phyloP scores from a whole-genome alignment of 2,888 invertebrate species.

The Cerastis rubricosa region DNA sequence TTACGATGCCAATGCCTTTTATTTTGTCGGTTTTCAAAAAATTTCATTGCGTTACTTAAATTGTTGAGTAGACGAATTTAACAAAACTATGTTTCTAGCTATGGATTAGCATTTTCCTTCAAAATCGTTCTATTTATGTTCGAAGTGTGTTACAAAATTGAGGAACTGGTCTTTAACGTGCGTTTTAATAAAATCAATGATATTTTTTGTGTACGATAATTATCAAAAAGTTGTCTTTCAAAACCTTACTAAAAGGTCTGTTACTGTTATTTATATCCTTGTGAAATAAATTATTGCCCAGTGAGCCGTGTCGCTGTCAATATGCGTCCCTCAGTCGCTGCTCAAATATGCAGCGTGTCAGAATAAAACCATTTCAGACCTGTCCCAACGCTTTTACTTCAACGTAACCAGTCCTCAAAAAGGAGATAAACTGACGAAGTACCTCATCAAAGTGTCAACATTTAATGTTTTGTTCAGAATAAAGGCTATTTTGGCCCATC shows the following conservation, averaged over 20 bases:
- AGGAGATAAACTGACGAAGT: conserved; percentile 22
- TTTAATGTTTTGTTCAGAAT: conserved; percentile 20
- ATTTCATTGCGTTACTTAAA: not conserved
- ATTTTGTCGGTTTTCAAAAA: not conserved
- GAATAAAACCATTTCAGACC: not conserved
- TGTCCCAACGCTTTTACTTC: not conserved
- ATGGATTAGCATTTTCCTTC: not conserved
- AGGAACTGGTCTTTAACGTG: not conserved
- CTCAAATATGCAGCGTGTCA: not conserved
- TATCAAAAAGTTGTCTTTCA: not conserved
- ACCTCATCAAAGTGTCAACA: conserved; percentile 2
- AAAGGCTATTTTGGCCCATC: conserved; percentile 13
- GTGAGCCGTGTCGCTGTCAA: not conserved
- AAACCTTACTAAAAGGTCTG: not conserved
- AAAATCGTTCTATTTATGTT: not conserved
- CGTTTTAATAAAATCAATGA: not conserved
- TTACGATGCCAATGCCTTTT: too few species aligned
- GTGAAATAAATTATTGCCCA: not conserved
- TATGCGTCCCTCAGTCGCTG: not conserved
- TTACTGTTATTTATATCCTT: not conserved
- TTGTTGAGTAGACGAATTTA: not conserved
- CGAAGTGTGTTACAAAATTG: not conserved
- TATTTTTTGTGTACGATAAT: not conserved
- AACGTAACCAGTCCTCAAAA: not conserved
- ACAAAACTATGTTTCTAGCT: not conserved